Base-by-base conservation (phyloP, 2,113 vertebrate genomes). In the Lepisosteus oculatus region DNA sequence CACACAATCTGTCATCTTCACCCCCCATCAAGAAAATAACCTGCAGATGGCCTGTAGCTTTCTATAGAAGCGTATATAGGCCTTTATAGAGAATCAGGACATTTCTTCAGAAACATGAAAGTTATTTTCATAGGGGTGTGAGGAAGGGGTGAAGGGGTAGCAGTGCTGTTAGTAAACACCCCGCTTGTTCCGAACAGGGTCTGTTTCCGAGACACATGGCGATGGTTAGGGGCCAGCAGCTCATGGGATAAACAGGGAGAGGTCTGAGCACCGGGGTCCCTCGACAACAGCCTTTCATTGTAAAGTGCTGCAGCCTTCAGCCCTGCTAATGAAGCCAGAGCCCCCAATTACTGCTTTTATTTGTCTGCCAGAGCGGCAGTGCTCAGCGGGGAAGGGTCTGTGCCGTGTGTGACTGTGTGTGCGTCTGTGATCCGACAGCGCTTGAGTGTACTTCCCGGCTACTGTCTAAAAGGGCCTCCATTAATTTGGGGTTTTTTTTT, bases 271-370 rank as follows among this genome's bases (percentile, higher is more conserved):
- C 44, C 13, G 59, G 14, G 62, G 17, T 70, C 56, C 68, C 68
- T 44, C 43, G 41, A 45, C 64, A 45, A 9, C 55, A 43, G 45
- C 44, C 47, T 43, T 68, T 80, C 71, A 80, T 77, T 79, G 72
- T 61, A 56, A 65, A 41, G 74, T 78, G 72, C 68, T 51, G 15
- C 61, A 72, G 67, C 70, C 54, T 65, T 79, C 55, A 72, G 74
- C 72, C 71, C 72, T 65, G 66, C 80, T 79, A 81, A 82, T 84
- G 80, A 82, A 82, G 77, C 73, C 70, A 74, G 70, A 79, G 75
- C 76, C 71, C 75, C 83, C 80, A 80, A 78, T 82, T 81, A 84
- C 76, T 14, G 15, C 64, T 47, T 43, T 17, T 45, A 65, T 65
- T 70, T 69, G 67, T 68, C 61, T 72, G 65, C 74, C 65, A 59